Conservation (phyloP, 2,797 vertebrate genomes). For the Luscinia luscinia region DNA sequence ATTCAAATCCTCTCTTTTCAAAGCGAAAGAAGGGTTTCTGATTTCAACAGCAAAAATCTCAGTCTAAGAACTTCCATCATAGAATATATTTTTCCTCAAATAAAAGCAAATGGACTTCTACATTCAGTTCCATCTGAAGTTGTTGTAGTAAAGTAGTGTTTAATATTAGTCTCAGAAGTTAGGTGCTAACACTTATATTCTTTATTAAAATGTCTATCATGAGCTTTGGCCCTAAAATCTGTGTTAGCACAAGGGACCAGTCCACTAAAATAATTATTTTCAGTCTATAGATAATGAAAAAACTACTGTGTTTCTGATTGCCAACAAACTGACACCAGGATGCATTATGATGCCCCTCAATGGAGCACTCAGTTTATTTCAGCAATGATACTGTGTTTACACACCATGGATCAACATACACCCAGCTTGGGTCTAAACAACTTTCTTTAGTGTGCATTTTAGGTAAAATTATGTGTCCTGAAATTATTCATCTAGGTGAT, state of each 20-base stretch:
- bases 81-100: background rate
- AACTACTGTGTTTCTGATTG: background rate
- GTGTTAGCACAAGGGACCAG: background rate
- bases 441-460: constrained; percentile 39
- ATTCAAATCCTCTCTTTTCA: background rate
- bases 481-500: constrained; percentile 19
- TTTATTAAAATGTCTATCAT: background rate
- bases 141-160: background rate
- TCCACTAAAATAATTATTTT: background rate
- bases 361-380: constrained; percentile 1
- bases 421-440: background rate
- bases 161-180: background rate
- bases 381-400: background rate
- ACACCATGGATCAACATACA: background rate
- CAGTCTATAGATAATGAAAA: background rate
- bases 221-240: background rate
- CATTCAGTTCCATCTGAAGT: background rate
- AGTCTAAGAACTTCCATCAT: background rate
- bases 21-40: background rate
- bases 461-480: constrained; percentile 1
- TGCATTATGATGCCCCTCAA: background rate
- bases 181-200: background rate
- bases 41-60: background rate
- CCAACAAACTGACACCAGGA: background rate
- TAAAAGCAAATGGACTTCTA: background rate